Percentiles rank a stretch among this genome's conserved stretches.
phyloP scores from a whole-genome alignment of 2,797 vertebrate species.

The Pelochelys cantorii region DNA sequence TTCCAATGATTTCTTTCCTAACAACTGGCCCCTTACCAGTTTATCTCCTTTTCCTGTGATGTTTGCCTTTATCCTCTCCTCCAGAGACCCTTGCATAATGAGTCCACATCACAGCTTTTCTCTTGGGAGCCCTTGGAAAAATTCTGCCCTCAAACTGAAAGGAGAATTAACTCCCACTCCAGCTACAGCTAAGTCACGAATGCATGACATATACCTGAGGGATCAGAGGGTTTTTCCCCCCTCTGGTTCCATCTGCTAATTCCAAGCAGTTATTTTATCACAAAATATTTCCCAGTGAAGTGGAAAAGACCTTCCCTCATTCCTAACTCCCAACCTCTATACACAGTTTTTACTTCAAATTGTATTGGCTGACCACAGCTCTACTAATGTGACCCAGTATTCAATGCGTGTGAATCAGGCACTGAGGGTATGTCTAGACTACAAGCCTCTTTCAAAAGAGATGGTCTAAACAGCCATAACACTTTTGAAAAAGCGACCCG shows the following conservation, averaged over 20 bases:
- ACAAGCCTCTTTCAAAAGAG: too few species aligned
- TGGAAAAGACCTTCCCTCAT: not conserved
- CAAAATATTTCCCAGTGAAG: not conserved
- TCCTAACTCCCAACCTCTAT: not conserved
- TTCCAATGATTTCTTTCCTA: not conserved
- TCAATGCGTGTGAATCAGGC: not conserved
- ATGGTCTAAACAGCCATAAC: too few species aligned
- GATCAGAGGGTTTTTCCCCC: not conserved
- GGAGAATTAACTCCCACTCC: not conserved
- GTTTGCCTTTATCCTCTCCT: not conserved
- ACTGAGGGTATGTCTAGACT: too few species aligned
- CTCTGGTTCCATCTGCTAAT: not conserved
- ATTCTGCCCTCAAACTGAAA: not conserved
- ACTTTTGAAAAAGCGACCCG: too few species aligned
- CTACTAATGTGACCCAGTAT: accelerated
- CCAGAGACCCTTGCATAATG: not conserved
- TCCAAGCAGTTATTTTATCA: not conserved
- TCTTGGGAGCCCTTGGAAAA: not conserved
- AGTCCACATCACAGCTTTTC: not conserved
- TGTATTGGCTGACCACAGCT: not conserved
- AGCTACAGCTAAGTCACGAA: not conserved
- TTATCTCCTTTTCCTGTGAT: not conserved
- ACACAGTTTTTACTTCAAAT: not conserved
- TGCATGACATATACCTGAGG: not conserved
- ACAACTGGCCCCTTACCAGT: not conserved